These are phyloP conservation scores for Belgica antarctica DNA, from an alignment of 2,888 invertebrate species.

Conservation along the genomic window DNA sequence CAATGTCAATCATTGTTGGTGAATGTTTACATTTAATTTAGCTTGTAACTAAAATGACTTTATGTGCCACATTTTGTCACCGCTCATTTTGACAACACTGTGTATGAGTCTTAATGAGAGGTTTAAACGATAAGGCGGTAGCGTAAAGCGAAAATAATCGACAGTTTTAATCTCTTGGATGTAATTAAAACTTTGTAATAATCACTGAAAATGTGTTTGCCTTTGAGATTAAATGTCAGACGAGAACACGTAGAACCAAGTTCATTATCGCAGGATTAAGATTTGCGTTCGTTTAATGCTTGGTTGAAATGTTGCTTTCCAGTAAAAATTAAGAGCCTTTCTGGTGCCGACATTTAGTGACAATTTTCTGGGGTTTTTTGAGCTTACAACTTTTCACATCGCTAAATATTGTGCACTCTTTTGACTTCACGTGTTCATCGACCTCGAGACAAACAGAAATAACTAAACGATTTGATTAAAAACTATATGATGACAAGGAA, in stretches of 20 bases:
- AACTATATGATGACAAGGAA: conserved; percentile 9
- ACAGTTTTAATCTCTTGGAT: conserved; percentile 7
- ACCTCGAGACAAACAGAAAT: conserved; percentile 4
- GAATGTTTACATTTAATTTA: conserved; percentile 28
- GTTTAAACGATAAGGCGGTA: background rate
- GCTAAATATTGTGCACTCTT: no score
- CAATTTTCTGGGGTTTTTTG: background rate
- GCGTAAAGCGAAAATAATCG: background rate
- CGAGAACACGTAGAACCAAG: background rate
- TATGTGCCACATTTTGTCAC: no score
- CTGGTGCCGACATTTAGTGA: background rate
- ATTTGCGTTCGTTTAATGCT: no score
- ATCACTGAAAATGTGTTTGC: conserved; percentile 14
- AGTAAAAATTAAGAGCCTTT: background rate
- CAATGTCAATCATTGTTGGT: background rate
- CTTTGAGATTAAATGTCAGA: background rate
- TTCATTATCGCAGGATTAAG: background rate
- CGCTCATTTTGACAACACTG: background rate
- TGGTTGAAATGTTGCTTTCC: background rate
- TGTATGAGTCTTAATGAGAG: background rate
- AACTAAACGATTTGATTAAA: conserved; percentile 6
- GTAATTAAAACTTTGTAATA: conserved; percentile 22
- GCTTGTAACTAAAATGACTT: no score
- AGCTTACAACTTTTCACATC: background rate
- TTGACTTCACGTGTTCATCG: background rate